Evolutionary conservation across 2,113 vertebrate species (phyloP).

Genomic region (Alouatta palliata): DNA sequence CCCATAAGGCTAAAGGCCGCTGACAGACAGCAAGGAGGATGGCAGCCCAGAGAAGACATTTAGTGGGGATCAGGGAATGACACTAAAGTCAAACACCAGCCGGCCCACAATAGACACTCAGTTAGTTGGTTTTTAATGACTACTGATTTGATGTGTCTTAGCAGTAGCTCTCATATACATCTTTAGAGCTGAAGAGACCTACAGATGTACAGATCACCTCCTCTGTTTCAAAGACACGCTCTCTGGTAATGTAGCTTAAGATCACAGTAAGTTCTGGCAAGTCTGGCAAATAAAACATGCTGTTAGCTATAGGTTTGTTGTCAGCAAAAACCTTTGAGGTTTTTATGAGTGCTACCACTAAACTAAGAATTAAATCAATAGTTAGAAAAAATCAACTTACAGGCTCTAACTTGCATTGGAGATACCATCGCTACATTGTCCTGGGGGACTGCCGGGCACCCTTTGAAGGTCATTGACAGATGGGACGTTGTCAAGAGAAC

Average conservation of each 20-base stretch:
- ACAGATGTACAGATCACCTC: background rate
- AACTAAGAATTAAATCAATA: background rate
- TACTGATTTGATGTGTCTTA: background rate
- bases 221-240: background rate
- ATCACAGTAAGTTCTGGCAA: background rate
- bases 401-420: background rate
- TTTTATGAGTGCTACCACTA: background rate
- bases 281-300: background rate
- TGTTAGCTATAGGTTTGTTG: background rate
- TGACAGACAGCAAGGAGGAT: background rate
- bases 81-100: background rate
- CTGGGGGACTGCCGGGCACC: background rate
- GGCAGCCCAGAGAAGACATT: background rate
- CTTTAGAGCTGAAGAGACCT: background rate
- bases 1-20: background rate
- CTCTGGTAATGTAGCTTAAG: background rate
- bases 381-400: slow-evolving; percentile 21
- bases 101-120: background rate
- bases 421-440: background rate
- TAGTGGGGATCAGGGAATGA: background rate
- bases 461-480: background rate
- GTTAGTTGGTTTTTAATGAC: slow-evolving; percentile 16
- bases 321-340: slow-evolving; percentile 49
- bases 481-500: background rate
- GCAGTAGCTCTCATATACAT: background rate